Evolutionary conservation across 37 sponge, comb jelly and placozoan species (phyloP), one percentile per base, ranked within the genome.

Genomic region (Haliclona indistincta): DNA sequence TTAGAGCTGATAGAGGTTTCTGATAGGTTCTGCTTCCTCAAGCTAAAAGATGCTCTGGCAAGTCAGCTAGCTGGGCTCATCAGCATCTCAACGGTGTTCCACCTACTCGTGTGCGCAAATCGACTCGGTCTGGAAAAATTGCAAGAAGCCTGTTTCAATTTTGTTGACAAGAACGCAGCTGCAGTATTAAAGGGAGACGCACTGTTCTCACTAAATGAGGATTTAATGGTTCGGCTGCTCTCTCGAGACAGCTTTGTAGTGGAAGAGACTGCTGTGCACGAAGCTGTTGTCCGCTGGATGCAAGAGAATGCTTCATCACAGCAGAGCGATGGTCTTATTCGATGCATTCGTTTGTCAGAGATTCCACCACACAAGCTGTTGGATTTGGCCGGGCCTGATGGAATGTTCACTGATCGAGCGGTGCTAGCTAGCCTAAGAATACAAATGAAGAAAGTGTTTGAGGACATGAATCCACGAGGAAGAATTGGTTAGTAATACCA

Each of bases 1-100:
- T 55, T 89, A 39, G 84, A 83, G 20, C 58, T 89, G 25, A 65
- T 83, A 15, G 75, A 63, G 42, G 54, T 89, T 38, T 79, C 89
- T 38, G 84, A 89, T 75, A 74, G 68, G 62, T 89, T 55, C 55
- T 36, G 64, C 11, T 60, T 83, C 26, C 38, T 37, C 10, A 34
- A 63, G 5, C 78, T 89, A 34, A 71, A 75, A 42, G 54, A 78
- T 2, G 75, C 56, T 35, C 81, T 89, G 36, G 44, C 84, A 17
- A 32, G 45, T n/a, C 54, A 79, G 33, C 80, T 89, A 17, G 22
- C 76, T 1, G 61, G 52, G 22, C 56, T 68, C 56, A 68, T 89
- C 0, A 69, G 36, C 65, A 47, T 58, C 44, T 8, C 43, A 53
- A 79, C 65, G 23, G 84, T 76, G 10, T 66, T 71, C 28, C 41